Conservation (phyloP, 2,797 vertebrate species). For the Pterois miles region DNA sequence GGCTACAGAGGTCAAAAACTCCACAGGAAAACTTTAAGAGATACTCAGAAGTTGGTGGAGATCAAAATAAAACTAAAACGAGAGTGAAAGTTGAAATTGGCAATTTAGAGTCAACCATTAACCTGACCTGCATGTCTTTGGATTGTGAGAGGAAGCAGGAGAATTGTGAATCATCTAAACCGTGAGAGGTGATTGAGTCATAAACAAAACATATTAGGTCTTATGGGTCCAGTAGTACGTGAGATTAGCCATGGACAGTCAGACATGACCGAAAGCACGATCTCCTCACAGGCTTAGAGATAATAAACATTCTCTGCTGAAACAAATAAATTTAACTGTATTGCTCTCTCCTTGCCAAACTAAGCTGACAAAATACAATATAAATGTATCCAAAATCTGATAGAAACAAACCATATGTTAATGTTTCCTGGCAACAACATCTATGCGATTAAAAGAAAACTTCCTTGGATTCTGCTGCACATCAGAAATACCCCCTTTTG, state of each 20-base stretch:
- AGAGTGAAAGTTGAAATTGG: neutral
- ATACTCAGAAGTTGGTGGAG: neutral
- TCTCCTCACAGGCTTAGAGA: neutral
- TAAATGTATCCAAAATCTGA: no score
- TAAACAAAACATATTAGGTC: no score
- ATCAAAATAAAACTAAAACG: no score
- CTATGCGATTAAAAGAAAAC: neutral
- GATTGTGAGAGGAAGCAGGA: no score
- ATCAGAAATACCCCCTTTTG: neutral
- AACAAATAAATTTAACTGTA: neutral
- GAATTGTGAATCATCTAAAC: no score
- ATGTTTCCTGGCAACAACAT: neutral
- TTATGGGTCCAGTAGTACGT: no score
- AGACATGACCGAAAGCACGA: neutral
- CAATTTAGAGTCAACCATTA: no score
- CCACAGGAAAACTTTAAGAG: neutral
- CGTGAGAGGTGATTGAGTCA: no score
- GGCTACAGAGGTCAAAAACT: neutral
- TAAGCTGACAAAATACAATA: neutral
- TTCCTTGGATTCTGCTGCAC: neutral
- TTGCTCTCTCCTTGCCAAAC: neutral
- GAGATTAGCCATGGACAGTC: no score
- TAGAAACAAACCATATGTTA: neutral
- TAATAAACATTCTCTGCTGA: neutral
- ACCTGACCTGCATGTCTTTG: no score